A percentile compares a stretch with the other conserved stretches of the same genome.
These are phyloP conservation scores for Rhyacophila evoluta DNA, from an alignment of 2,888 invertebrate genomes.

Conservation along the genomic window DNA sequence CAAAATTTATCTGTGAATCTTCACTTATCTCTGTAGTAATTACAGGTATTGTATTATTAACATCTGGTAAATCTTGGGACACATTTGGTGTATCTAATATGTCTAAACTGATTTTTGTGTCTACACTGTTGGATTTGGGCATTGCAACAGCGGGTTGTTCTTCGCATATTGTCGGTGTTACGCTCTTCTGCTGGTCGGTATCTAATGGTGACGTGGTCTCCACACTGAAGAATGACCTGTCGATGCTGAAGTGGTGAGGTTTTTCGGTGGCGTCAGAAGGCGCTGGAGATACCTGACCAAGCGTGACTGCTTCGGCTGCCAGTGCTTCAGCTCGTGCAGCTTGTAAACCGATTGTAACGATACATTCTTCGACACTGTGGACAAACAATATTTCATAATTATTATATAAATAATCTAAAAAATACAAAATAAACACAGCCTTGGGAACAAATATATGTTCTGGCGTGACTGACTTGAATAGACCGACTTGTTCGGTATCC, in stretches of 20 bases:
- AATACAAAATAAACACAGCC: too few relatives aligned
- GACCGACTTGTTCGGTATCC: too few relatives aligned
- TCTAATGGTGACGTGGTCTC: conserved; percentile 48
- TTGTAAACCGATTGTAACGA: conserved; percentile 62
- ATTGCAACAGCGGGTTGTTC: conserved; percentile 35
- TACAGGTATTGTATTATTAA: conserved; percentile 36
- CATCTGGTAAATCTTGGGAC: conserved; percentile 31
- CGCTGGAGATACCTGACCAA: conserved; percentile 44
- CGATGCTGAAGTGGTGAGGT: conserved; percentile 53
- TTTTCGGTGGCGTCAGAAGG: conserved; percentile 53
- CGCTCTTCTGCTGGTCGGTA: background rate
- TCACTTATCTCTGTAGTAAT: conserved; percentile 51
- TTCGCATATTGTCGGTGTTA: conserved; percentile 23
- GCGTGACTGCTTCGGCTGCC: background rate
- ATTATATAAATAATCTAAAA: too few relatives aligned
- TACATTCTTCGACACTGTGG: conserved; percentile 73
- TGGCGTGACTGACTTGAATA: too few relatives aligned
- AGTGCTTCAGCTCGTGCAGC: conserved; percentile 38
- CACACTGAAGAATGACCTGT: conserved; percentile 54
- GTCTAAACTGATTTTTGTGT: background rate
- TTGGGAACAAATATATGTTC: too few relatives aligned
- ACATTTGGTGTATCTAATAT: conserved; percentile 42
- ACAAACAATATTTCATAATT: too few relatives aligned
- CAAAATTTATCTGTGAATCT: conserved; percentile 44
- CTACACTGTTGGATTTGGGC: background rate